Base-by-base conservation (phyloP, 2,888 invertebrate genomes). In the Microctonus aethiopoides region DNA sequence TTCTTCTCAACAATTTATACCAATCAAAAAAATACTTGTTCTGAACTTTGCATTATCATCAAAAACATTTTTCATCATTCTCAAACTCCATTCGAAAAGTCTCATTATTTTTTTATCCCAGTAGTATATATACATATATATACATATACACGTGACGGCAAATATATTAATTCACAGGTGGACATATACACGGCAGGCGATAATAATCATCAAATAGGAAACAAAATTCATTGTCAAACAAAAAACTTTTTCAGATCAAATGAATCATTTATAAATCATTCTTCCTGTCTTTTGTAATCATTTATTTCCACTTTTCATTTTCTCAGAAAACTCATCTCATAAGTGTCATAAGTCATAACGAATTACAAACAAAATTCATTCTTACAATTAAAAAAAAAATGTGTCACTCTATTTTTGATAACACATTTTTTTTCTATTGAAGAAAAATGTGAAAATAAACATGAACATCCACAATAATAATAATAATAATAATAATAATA, bases 111-210 rank as follows among this genome's bases (percentile, higher is more conserved):
- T n/a, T n/a, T n/a, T n/a, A n/a, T n/a, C n/a, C n/a, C n/a, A n/a
- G n/a, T n/a, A n/a, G n/a, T n/a, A n/a, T n/a, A n/a, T n/a, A n/a
- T n/a, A n/a, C n/a, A n/a, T n/a, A n/a, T n/a, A n/a, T n/a, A n/a
- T n/a, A n/a, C n/a, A n/a, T n/a, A n/a, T n/a, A 62, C 59, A 60
- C 51, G 29, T n/a, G n/a, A 24, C 26, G 56, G 56, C n/a, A 13
- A n/a, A n/a, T n/a, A n/a, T 13, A 56, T n/a, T 39, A 3, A 39
- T 39, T 39, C n/a, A n/a, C n/a, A 6, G 46, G 46, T 46, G 16
- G 16, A 46, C 16, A 46, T 16, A 46, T 46, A 7, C 16, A 46
- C 16, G 16, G 32, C 10, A 7, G 20, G 16, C 13, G 20, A 13
- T 9, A n/a, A 57, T 1, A 57, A 57, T 29, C 57, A 32, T 57